Base-by-base conservation (phyloP, 2,888 invertebrate genomes). In the Aspidiotus rigidus region DNA sequence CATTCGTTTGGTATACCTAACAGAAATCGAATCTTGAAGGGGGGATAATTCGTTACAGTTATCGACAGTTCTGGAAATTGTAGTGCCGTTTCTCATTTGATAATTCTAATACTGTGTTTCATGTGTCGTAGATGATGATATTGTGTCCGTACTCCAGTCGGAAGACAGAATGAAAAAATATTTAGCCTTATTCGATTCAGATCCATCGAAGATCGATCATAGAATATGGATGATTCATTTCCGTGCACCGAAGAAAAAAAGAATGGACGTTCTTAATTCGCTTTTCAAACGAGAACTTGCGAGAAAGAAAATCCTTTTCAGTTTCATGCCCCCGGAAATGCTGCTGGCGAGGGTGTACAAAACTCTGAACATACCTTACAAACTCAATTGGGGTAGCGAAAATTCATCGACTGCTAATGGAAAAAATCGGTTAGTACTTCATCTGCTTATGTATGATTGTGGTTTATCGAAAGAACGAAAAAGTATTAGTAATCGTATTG, bases 321-420 rank as follows among this genome's bases (percentile, higher is more conserved):
- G 56, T 55, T 55, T 55, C n/a, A 15, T 55, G 13, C 56, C 56
- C 2, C 16, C 15, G 9, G 16, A 55, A 16, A 9, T 55, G 56
- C 9, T 55, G 9, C 17, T 55, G n/a, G 56, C 56, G 16, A 55
- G 17, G 17, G 56, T 55, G 15, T 55, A 55, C n/a, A 55, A 55
- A 55, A 55, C n/a, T 55, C 56, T 55, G 16, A n/a, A 55, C 2
- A n/a, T 55, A 16, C 56, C 56, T 9, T 55, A 55, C 56, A 55
- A 9, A 9, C 16, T 55, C 8, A 9, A 9, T 55, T 9, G 28
- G 28, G 28, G 28, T 28, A 28, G 28, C 28, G 28, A 28, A 28
- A 28, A 28, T 28, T 28, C 28, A 28, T 28, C 28, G 28, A 28
- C 5, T 28, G 28, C 28, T 5, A 28, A 28, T 28, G 28, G 5